Conservation (phyloP, 2,797 vertebrate genomes). For the Hydrolagus colliei region DNA sequence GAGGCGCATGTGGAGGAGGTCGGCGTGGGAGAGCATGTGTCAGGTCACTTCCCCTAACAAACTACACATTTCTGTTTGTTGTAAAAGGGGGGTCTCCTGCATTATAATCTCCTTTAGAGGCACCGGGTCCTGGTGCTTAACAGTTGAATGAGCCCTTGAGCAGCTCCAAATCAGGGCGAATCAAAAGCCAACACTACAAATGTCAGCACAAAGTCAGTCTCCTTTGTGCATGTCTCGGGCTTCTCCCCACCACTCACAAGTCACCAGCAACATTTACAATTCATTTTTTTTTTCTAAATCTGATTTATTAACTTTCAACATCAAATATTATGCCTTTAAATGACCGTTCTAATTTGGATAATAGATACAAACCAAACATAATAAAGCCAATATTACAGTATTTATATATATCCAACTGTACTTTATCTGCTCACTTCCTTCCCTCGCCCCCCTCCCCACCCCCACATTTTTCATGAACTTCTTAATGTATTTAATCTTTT, state of each 20-base stretch:
- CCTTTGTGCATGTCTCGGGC: constrained; percentile 36
- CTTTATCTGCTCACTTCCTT: constrained; percentile 39
- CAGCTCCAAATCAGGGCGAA: constrained; percentile 67
- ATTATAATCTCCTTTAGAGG: constrained; percentile 72
- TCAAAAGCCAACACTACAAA: constrained; percentile 62
- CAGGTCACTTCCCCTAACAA: constrained; percentile 56
- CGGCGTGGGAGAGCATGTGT: constrained; percentile 97
- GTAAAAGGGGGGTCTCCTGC: constrained; percentile 76
- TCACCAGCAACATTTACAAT: constrained; percentile 54
- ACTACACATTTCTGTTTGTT: constrained; percentile 88
- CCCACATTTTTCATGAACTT: too few relatives aligned
- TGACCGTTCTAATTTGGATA: constrained; percentile 46
- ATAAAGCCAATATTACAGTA: constrained; percentile 52
- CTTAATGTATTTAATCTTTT: not conserved
- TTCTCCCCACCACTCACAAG: constrained; percentile 43
- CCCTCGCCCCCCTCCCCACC: not conserved
- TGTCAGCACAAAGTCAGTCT: constrained; percentile 68
- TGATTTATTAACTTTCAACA: constrained; percentile 64
- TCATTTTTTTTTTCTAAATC: constrained; percentile 61
- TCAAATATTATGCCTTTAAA: constrained; percentile 65
- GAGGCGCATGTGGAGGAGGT: constrained; percentile 98
- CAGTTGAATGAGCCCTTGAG: constrained; percentile 88
- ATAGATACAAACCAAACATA: constrained; percentile 47
- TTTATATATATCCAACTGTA: constrained; percentile 59
- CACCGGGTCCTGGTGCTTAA: constrained; percentile 91